These are phyloP conservation scores for Muntiacus reevesi DNA, from an alignment of 2,113 vertebrate genomes.

Conservation along the genomic window DNA sequence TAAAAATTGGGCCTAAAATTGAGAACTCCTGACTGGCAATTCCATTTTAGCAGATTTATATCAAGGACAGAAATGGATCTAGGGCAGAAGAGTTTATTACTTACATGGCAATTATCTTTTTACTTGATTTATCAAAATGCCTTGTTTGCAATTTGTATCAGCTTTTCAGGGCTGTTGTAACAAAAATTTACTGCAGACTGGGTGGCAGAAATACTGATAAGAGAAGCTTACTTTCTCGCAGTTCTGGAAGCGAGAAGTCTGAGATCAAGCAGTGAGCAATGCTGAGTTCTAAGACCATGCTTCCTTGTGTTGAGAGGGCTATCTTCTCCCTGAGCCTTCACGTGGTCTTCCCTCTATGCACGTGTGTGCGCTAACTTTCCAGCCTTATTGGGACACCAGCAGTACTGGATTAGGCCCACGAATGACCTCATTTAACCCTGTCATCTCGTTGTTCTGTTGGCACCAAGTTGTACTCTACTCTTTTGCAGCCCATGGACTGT, in stretches of 20 bases:
- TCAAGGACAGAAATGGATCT: not conserved
- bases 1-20: not conserved
- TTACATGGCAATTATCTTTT: not conserved
- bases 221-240: not conserved
- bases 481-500: not conserved
- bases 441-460: not conserved
- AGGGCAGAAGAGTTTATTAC: not conserved
- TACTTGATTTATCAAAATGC: not conserved
- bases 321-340: not conserved
- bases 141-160: not conserved
- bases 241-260: not conserved
- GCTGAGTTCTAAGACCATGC: not conserved
- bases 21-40: not conserved
- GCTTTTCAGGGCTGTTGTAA: not conserved
- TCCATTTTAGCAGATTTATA: not conserved
- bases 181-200: not conserved
- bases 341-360: not conserved
- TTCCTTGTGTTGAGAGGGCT: not conserved
- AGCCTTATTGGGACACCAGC: not conserved
- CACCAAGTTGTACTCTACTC: not conserved
- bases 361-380: not conserved
- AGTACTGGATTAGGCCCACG: not conserved
- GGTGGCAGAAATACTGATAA: not conserved
- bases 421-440: not conserved
- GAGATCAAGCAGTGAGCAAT: not conserved